phyloP scores from a whole-genome alignment of 2,888 invertebrate species.

The Balanococcus diminutus region DNA sequence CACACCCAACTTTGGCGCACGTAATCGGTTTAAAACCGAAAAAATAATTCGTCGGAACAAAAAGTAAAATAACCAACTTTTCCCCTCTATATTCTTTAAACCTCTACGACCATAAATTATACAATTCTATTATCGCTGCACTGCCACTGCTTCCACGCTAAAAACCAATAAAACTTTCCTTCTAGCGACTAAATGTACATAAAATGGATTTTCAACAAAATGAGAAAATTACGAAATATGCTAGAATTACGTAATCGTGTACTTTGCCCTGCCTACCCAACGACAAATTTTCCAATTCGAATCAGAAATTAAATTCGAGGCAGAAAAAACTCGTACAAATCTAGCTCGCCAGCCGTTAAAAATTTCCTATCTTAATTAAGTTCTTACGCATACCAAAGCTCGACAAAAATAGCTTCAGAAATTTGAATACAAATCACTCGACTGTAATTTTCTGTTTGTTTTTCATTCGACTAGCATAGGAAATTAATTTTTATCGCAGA shows the following conservation, averaged over 20 bases:
- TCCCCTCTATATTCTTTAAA: not conserved
- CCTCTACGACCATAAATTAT: not conserved
- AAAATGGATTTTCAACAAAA: not conserved
- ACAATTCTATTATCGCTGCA: not conserved
- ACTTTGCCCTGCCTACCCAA: not conserved
- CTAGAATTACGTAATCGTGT: not conserved
- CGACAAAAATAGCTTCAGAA: not conserved
- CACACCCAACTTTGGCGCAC: not conserved
- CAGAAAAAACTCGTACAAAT: not conserved
- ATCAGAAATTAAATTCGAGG: not conserved
- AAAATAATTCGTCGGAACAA: not conserved
- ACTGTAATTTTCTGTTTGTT: not conserved
- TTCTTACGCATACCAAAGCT: not conserved
- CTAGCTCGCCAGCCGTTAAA: not conserved
- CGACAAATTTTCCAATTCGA: not conserved
- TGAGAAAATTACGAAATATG: not conserved
- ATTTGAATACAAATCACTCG: not conserved
- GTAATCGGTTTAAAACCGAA: not conserved
- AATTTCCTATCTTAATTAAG: not conserved
- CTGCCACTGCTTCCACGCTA: not conserved
- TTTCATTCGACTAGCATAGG: not conserved
- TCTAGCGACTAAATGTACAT: not conserved
- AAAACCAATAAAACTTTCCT: slow-evolving; percentile 6
- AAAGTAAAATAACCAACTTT: not conserved
- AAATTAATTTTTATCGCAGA: not conserved